These are phyloP conservation scores for Capitulum mitella DNA, from an alignment of 2,888 invertebrate genomes.

Conservation along the genomic window DNA sequence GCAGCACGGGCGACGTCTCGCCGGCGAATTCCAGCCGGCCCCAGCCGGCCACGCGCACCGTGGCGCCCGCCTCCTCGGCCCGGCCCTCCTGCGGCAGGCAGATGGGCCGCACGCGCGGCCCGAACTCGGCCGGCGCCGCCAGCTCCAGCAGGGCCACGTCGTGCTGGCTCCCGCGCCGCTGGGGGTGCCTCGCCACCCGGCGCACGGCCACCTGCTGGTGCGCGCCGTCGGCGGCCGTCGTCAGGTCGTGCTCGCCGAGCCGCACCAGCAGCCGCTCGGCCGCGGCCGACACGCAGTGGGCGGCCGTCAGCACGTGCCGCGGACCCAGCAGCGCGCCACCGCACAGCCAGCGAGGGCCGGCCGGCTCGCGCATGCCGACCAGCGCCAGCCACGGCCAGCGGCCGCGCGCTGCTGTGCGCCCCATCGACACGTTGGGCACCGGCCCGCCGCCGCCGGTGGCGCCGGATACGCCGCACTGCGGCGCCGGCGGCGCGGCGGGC, in stretches of 20 bases:
- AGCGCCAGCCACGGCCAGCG: too few species aligned
- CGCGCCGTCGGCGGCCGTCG: neutral
- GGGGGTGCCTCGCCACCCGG: neutral
- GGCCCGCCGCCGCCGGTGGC: too few species aligned
- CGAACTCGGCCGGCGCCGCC: constrained; percentile 70
- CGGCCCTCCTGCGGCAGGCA: constrained; percentile 81
- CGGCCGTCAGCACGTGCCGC: constrained; percentile 19
- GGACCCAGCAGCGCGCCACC: neutral
- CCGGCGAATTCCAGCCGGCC: neutral
- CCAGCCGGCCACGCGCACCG: neutral
- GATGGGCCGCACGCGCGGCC: constrained; percentile 79
- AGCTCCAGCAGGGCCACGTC: constrained; percentile 78
- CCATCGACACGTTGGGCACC: too few species aligned
- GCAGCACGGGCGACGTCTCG: neutral
- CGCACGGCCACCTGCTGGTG: neutral
- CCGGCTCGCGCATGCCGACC: neutral
- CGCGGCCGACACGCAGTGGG: neutral
- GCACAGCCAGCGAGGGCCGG: neutral
- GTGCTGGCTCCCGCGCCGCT: constrained; percentile 41
- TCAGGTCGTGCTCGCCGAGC: neutral
- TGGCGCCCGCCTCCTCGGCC: constrained; percentile 50
- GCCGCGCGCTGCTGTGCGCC: too few species aligned
- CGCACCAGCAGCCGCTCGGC: neutral
- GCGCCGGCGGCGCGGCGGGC: too few species aligned
- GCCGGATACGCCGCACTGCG: too few species aligned